Conservation (phyloP, 2,113 vertebrate genomes). For the Caranx melampygus region DNA sequence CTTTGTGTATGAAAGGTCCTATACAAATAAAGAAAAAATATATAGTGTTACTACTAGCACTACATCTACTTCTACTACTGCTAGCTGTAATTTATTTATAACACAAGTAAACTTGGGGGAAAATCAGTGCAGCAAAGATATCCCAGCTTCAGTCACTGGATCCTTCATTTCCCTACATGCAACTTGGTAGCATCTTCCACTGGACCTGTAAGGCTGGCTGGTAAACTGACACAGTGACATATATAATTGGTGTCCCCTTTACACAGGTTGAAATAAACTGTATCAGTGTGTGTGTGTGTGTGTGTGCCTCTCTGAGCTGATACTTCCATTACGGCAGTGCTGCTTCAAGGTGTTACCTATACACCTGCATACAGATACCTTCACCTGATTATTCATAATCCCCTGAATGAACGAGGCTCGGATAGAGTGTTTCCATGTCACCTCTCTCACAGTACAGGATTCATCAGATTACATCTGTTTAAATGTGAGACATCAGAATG, state of each 20-base stretch:
- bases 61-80: too few relatives aligned
- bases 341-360: constrained; percentile 7
- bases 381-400: constrained; percentile 59
- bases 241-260: not conserved
- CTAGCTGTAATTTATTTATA: too few relatives aligned
- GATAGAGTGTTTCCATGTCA: constrained; percentile 58
- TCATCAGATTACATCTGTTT: constrained; percentile 36
- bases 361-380: constrained; percentile 13
- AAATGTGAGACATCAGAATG: constrained; percentile 13
- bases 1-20: too few relatives aligned
- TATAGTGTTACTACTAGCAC: too few relatives aligned
- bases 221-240: not conserved
- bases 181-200: not conserved
- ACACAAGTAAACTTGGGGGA: not conserved
- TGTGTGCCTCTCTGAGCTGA: constrained; percentile 12
- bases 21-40: too few relatives aligned
- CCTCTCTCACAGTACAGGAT: constrained; percentile 56
- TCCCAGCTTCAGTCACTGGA: not conserved
- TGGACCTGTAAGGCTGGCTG: not conserved
- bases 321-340: constrained; percentile 9
- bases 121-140: not conserved
- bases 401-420: constrained; percentile 44
- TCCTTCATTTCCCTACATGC: constrained; percentile 6
- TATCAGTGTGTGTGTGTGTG: not conserved
- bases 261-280: constrained; percentile 1